Evolutionary conservation across 2,113 vertebrate genomes (phyloP), one percentile per base, ranked within the genome.

Genomic region (Montifringilla adamsi): DNA sequence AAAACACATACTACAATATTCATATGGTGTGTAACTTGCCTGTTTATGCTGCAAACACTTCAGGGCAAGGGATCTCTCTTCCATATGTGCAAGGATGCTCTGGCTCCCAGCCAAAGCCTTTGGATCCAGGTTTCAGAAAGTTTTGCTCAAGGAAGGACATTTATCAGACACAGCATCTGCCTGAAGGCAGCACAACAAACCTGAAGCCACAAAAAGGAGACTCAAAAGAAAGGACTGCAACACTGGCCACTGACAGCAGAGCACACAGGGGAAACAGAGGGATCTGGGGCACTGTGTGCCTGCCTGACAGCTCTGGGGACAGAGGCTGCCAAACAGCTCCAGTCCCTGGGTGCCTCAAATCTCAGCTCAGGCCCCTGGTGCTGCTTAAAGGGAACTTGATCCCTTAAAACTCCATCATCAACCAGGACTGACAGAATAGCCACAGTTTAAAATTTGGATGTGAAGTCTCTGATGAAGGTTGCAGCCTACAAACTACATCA

Each of bases 351-450:
- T 67, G 24, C 22, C 39, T 10, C 33, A 28, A 52, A 74, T 62
- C 41, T 73, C 73, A 49, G 46, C 46, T 63, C 22, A 53, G 55
- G 28, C 9, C 11, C 6, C 11, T 0, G 0, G 30, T 7, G 2
- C 49, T 80, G 63, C 41, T 39, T 27, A 55, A 87, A n/a, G 16
- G 27, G 24, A 59, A 21, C 19, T 7, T 14, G 21, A 50, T 23
- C 31, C 43, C 56, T 39, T 43, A 43, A 59, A 78, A 47, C 17
- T 33, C 0, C 0, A 12, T 50, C 26, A 44, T 63, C 39, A 63
- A 52, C 7, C 8, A 5, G 20, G 50, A 46, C 21, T 47, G 50
- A 67, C 3, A 24, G 62, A 82, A 43, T 0, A 76, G 8, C 7
- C 44, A 37, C 35, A 24, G 41, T 10, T 72, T 37, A 37, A 79